Conservation (phyloP, 2,113 vertebrate species). For the Recurvirostra avosetta region DNA sequence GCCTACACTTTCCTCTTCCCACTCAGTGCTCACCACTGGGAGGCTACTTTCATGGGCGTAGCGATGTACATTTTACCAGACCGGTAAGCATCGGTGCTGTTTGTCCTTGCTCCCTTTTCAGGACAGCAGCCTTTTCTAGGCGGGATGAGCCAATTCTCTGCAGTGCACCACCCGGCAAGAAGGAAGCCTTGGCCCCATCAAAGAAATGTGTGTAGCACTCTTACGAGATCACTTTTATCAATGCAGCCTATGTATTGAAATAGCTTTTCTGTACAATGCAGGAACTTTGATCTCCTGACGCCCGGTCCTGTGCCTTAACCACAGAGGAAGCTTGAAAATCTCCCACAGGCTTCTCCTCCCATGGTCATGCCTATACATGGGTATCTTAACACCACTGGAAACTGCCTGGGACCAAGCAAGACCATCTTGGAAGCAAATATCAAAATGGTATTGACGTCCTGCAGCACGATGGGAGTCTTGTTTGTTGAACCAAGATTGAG, state of each 20-base stretch:
- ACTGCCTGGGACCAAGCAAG: background rate
- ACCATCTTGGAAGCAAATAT: background rate
- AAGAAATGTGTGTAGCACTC: background rate
- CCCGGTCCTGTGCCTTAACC: constrained; percentile 12
- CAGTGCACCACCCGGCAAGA: background rate
- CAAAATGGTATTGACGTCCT: background rate
- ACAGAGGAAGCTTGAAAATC: constrained; percentile 6
- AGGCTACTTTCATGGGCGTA: background rate
- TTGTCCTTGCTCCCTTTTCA: background rate
- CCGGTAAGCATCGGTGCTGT: background rate
- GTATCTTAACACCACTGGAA: background rate
- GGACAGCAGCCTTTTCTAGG: background rate
- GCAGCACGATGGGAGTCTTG: background rate
- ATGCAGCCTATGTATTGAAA: background rate
- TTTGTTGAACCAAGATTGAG: background rate
- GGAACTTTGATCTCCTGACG: constrained; percentile 13
- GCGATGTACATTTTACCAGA: fast-evolving
- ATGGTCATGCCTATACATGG: background rate
- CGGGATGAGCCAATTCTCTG: background rate
- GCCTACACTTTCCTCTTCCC: background rate
- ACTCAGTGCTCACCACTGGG: background rate
- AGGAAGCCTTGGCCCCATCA: background rate
- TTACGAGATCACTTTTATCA: background rate
- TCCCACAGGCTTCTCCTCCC: background rate
- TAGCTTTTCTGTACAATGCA: background rate